Evolutionary conservation across 2,113 vertebrate species (phyloP).

Genomic region (Pteropus alecto): DNA sequence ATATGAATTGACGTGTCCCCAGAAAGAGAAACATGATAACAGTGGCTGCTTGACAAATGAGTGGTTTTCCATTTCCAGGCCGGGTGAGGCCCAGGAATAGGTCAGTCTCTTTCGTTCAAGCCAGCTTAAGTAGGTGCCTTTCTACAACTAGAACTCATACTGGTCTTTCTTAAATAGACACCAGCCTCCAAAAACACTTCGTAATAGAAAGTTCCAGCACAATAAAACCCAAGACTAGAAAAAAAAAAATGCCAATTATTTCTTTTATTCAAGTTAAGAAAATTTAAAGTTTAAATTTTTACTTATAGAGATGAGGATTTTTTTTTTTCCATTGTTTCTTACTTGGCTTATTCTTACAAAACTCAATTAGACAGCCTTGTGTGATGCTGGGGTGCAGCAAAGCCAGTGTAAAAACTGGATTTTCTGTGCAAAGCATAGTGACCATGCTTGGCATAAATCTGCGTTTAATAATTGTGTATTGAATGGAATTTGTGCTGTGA

Average conservation of each 20-base stretch:
- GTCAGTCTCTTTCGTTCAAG: background rate
- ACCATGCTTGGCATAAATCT: background rate
- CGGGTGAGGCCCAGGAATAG: background rate
- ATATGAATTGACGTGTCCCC: background rate
- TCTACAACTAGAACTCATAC: background rate
- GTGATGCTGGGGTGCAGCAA: background rate
- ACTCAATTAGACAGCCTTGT: background rate
- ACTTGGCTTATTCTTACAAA: background rate
- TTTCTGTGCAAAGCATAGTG: background rate
- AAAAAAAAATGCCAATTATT: background rate
- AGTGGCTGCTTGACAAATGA: background rate
- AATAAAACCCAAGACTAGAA: background rate
- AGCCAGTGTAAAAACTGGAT: background rate
- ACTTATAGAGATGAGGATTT: background rate
- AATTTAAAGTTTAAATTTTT: background rate
- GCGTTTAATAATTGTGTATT: slow-evolving; percentile 5
- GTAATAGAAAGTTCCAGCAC: background rate
- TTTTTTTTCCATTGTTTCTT: background rate
- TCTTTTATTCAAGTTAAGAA: background rate
- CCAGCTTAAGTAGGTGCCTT: background rate
- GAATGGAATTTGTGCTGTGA: slow-evolving; percentile 19
- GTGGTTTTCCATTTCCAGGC: background rate
- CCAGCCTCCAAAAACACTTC: background rate
- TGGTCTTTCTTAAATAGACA: background rate
- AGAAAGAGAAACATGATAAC: background rate